Base-by-base conservation (phyloP, 2,888 invertebrate genomes). In the Tenthredo mesomela region DNA sequence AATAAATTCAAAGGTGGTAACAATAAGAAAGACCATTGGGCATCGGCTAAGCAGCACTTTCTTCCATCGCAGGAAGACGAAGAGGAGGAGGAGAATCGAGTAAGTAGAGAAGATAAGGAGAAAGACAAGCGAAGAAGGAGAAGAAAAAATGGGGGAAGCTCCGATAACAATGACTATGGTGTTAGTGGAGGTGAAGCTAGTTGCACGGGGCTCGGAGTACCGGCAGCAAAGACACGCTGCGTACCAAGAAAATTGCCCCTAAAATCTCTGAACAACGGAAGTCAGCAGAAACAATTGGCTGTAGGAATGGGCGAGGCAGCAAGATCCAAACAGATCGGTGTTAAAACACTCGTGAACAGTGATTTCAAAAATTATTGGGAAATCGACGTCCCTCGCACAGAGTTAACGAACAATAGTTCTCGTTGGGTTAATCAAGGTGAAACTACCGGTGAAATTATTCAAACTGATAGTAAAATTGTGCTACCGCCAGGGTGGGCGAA, bases 21-120 rank as follows among this genome's bases (percentile, higher is more conserved):
- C 70, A 91, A 90, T 10, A 90, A 90, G 84, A 93, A 93, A 86
- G 93, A 93, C 87, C 93, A 93, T 80, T 93, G 93, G 93, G 93
- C 93, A 12, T 91, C 93, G 70, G 91, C 93, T 43, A 89, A 92
- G 83, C 91, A 93, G 78, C 92, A 93, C 82, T 92, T 93, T 86
- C 89, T 93, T 82, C 87, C 87, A 7, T 86, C 88, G 1, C 89
- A 88, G 43, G 89, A 91, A 40, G 89, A 89, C 73, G 89, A 92
- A 61, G 89, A 90, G 70, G 89, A 90, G 75, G 87, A 89, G 40
- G 89, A 91, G 40, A 89, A 90, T 5, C n/a, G 80, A 37, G 88
- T 86, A 83, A 86, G 61, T 15, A 80, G 40, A 50, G 84, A 85
- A 29, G 54, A 67, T n/a, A 65, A 71, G 80, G 82, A 85, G 15